A percentile compares a stretch with the other conserved stretches of the same genome.
Evolutionary conservation across 2,797 vertebrate species (phyloP).

Genomic region (Microctenopoma stevenorrisi): DNA sequence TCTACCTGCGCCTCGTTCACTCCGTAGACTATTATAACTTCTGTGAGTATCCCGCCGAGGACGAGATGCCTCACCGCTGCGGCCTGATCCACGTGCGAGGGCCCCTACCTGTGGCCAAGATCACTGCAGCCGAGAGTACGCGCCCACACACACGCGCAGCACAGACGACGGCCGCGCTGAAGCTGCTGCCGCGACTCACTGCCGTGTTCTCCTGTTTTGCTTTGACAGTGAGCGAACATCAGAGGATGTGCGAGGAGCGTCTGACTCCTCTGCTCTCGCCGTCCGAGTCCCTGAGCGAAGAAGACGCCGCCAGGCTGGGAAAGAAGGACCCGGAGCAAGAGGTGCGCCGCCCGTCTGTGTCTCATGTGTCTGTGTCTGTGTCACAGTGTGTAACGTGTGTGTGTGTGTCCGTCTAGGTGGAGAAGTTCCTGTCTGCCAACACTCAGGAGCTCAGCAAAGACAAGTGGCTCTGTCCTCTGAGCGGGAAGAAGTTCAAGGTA

Average conservation of each 20-base stretch:
- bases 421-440: constrained; percentile 90
- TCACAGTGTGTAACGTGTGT: background rate
- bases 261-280: constrained; percentile 85
- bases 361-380: background rate
- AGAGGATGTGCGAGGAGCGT: constrained; percentile 91
- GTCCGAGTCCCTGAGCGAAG: constrained; percentile 78
- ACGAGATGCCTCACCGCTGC: constrained; percentile 95
- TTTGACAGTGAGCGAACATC: constrained; percentile 83
- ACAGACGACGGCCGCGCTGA: no score
- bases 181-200: no score
- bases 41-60: constrained; percentile 92
- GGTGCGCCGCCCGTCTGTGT: constrained; percentile 17
- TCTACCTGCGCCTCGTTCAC: constrained; percentile 92
- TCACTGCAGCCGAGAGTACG: constrained; percentile 77
- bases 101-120: constrained; percentile 87
- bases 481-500: constrained; percentile 94
- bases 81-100: constrained; percentile 92
- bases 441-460: constrained; percentile 93
- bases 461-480: constrained; percentile 93
- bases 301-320: constrained; percentile 77
- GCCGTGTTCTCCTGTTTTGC: background rate
- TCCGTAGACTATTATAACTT: constrained; percentile 93
- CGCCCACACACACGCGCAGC: background rate
- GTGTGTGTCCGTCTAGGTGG: constrained; percentile 75
- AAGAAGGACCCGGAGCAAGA: constrained; percentile 90